Conservation (phyloP, 2,113 vertebrate genomes). For the Lipotes vexillifer region DNA sequence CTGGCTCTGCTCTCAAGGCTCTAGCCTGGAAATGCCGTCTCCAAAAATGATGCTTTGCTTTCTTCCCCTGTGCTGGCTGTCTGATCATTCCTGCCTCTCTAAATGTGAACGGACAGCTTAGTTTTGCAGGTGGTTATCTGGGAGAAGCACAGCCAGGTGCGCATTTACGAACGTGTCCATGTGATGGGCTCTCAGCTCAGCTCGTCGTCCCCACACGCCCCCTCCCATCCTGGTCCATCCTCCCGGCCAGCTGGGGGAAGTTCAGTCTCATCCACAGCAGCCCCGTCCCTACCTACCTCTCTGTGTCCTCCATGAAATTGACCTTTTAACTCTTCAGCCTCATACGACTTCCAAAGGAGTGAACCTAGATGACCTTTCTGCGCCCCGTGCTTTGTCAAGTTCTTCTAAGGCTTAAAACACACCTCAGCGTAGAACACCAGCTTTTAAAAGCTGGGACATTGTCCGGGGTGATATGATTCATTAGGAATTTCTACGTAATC, state of each 20-base stretch:
- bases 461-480: neutral
- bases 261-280: no score
- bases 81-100: neutral
- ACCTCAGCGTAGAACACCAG: neutral
- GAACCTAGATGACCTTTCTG: neutral
- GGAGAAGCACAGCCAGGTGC: neutral
- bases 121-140: neutral
- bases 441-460: neutral
- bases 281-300: neutral
- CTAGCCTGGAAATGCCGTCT: neutral
- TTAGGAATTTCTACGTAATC: neutral
- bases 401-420: neutral
- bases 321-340: neutral
- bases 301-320: accelerated
- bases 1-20: neutral
- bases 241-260: neutral
- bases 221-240: neutral
- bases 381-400: neutral
- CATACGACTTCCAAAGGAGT: neutral
- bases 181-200: neutral
- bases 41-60: neutral
- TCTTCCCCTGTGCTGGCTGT: neutral
- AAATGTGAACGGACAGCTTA: neutral
- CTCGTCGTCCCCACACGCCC: no score
- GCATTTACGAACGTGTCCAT: neutral